Evolutionary conservation across 2,113 vertebrate genomes (phyloP), one percentile per base, ranked within the genome.

Genomic region (Etia nguti): DNA sequence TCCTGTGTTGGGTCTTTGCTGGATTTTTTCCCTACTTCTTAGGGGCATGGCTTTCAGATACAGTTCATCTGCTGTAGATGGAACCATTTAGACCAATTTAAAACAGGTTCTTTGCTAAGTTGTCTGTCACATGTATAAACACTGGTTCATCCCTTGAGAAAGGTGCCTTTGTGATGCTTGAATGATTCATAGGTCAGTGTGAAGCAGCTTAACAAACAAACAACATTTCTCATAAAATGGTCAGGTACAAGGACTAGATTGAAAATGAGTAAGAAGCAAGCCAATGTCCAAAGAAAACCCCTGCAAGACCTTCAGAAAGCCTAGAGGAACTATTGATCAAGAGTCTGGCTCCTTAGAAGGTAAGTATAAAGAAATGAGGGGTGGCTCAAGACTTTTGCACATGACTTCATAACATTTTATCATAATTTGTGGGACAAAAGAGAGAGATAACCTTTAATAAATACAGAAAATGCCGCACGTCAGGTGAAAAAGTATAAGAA

Each of bases 401-500:
- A 10, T 38, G 34, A 46, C 68, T 73, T 38, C 0, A 22, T 68
- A 68, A 22, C 36, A 6, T 52, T 77, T 8, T 52, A 50, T 31
- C 2, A 77, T 8, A 6, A 77, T 77, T 77, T 52, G 73, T 34
- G 6, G 41, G 41, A 48, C 8, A 0, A 48, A 29, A 16, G 13
- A 46, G 13, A 24, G 8, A 46, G 38, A 68, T 41, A 0, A 15
- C 0, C 2, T 11, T 73, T 26, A 48, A 10, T 26, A 29, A 73
- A 48, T 48, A 18, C 41, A 48, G 9, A 73, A 48, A 7, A 48
- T 10, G n/a, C 8, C 3, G 26, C 18, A 77, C 48, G 3, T n/a
- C 46, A 77, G 10, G 0, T 50, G 16, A 29, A 50, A 75, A 77
- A 31, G 24, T 48, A 31, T 0, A 0, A 50, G 43, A 50, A 50